Base-by-base conservation (phyloP, 2,797 vertebrate genomes). In the Cercopithecus neglectus region DNA sequence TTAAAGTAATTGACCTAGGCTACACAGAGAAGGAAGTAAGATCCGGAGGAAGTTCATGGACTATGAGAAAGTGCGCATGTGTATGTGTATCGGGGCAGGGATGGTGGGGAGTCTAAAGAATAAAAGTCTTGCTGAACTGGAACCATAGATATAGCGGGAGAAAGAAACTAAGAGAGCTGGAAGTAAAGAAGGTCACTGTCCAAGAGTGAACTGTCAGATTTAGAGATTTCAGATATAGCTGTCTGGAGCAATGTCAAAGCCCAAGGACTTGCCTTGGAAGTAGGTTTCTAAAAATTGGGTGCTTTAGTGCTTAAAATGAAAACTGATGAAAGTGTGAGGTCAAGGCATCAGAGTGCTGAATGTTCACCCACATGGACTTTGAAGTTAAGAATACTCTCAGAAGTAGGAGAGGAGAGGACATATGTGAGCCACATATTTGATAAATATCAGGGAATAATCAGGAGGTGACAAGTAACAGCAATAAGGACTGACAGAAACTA, bases 241-340 rank as follows among this genome's bases (percentile, higher is more conserved):
- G 5, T 44, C 55, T 10, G 75, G 39, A 88, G 41, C 19, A 41
- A 64, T 41, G 83, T 1, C 16, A 9, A 50, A 16, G 30, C 30
- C 30, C n/a, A 50, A 55, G 36, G n/a, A 30, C 7, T 84, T 70
- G 24, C 36, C 61, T 80, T 61, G 70, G 50, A 86, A 93, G 67
- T 16, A 55, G 59, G 21, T 70, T 59, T 94, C 86, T 82, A 76
- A 91, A 96, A 82, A 79, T 46, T 59, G 17, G 4, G 64, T 26
- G 30, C 28, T 75, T 39, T n/a, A 7, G 48, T 57, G 55, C 28
- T 80, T 22, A 61, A 59, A 64, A 85, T 4, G 39, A 59, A 84
- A 75, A 57, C 44, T 12, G 41, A 64, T 22, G 39, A 75, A 83
- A 59, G 61, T 13, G 70, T 50, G 48, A 48, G 30, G 50, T 53